phyloP scores from a whole-genome alignment of 1,140 invertebrate genomes.

The Lamellibrachia luymesi region DNA sequence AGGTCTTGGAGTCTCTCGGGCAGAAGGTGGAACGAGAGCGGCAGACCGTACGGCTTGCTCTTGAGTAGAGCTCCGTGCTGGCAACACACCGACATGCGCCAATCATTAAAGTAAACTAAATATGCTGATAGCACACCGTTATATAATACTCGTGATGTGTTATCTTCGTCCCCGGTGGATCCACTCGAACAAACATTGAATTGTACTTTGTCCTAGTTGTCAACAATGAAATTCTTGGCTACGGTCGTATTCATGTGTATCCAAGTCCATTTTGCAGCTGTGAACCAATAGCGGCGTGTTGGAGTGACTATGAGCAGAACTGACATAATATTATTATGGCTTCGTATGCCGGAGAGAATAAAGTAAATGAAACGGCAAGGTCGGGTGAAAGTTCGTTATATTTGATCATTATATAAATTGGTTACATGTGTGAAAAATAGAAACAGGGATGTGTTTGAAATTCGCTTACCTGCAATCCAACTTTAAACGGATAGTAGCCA shows the following conservation, averaged over 20 bases:
- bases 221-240: not conserved
- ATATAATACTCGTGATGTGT: not conserved
- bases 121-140: not conserved
- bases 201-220: not conserved
- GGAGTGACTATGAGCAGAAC: not conserved
- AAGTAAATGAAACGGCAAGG: not conserved
- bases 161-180: not conserved
- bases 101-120: not conserved
- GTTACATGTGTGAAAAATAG: not conserved
- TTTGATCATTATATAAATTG: not conserved
- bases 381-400: not conserved
- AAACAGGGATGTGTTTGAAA: not conserved
- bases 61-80: conserved; percentile 23
- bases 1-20: conserved; percentile 19
- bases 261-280: not conserved
- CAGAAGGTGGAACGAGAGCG: conserved; percentile 17
- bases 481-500: conserved; percentile 25
- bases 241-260: not conserved
- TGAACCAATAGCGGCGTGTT: not conserved
- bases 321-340: too few species aligned
- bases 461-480: conserved; percentile 22
- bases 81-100: not conserved
- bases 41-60: conserved; percentile 25
- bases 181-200: not conserved
- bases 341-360: not conserved